Conservation (phyloP, 2,113 vertebrate genomes). For the Hypomesus transpacificus region DNA sequence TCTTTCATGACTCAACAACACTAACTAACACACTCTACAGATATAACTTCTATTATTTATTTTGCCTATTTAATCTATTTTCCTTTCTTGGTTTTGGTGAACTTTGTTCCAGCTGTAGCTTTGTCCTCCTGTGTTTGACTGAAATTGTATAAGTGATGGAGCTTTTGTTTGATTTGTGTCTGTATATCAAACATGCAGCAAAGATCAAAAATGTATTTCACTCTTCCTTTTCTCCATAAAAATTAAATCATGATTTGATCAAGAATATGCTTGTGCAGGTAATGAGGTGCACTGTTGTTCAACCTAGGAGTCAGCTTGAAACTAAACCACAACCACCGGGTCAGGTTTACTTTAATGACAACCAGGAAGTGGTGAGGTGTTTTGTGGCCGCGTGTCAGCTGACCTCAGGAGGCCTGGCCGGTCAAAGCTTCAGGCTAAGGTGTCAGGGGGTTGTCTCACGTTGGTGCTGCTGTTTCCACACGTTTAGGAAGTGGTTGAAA, state of each 20-base stretch:
- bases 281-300: too few relatives aligned
- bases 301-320: too few relatives aligned
- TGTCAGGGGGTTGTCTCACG: conserved; percentile 7
- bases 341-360: too few relatives aligned
- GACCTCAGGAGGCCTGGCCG: too few relatives aligned
- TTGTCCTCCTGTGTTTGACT: conserved; percentile 3
- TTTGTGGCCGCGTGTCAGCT: too few relatives aligned
- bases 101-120: conserved; percentile 35
- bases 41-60: too few relatives aligned
- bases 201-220: background rate
- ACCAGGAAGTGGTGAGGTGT: too few relatives aligned
- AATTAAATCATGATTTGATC: background rate
- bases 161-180: background rate
- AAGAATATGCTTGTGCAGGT: background rate
- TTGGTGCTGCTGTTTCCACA: conserved; percentile 35
- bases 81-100: conserved; percentile 26
- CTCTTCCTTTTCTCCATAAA: background rate
- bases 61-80: conserved; percentile 11
- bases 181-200: conserved; percentile 1
- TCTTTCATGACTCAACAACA: background rate
- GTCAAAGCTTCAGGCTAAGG: background rate
- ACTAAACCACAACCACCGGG: too few relatives aligned
- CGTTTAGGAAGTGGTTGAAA: conserved; percentile 48
- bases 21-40: background rate
- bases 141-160: background rate